phyloP scores from a whole-genome alignment of 2,888 invertebrate species.

The Cephus pygmeus region DNA sequence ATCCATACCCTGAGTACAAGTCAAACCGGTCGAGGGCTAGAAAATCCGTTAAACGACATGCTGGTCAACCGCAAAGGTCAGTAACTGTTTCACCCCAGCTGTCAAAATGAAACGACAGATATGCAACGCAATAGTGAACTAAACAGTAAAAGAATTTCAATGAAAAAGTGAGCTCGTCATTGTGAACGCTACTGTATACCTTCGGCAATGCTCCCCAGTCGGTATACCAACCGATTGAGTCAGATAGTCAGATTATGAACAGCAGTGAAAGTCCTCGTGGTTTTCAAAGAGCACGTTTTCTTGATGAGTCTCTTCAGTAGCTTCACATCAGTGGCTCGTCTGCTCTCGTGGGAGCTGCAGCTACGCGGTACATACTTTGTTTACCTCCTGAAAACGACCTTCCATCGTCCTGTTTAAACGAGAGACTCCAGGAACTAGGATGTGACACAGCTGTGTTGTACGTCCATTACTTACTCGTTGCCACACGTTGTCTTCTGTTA shows the following conservation, averaged over 20 bases:
- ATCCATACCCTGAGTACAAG: background rate
- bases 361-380: background rate
- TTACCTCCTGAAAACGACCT: background rate
- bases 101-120: background rate
- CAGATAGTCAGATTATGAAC: conserved; percentile 17
- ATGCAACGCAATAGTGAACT: background rate
- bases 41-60: background rate
- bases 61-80: background rate
- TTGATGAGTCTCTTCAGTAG: background rate
- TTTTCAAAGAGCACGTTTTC: conserved; percentile 15
- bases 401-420: background rate
- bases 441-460: conserved; percentile 15
- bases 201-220: background rate
- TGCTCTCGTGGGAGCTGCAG: background rate
- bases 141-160: background rate
- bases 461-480: background rate
- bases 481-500: background rate
- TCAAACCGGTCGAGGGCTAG: background rate
- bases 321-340: background rate
- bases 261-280: conserved; percentile 21
- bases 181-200: background rate
- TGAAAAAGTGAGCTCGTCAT: background rate
- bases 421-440: conserved; percentile 7
- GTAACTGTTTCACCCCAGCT: background rate
- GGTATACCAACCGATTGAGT: conserved; percentile 13